phyloP scores from a whole-genome alignment of 2,797 vertebrate species.

The Bradypodion ventrale region DNA sequence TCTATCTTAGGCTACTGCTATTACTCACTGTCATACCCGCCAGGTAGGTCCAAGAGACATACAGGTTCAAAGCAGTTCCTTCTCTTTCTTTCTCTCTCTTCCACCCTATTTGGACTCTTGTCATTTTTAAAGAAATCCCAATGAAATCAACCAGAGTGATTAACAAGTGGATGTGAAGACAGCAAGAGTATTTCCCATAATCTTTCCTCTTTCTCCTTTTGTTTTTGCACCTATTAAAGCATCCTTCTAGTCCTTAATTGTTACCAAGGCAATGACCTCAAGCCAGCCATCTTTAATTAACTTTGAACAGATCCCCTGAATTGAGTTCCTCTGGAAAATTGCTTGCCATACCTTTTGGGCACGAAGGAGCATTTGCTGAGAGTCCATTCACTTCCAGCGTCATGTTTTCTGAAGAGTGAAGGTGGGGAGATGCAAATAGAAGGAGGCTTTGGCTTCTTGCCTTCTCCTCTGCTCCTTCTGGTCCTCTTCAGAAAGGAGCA shows the following conservation, averaged over 20 bases:
- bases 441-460: background rate
- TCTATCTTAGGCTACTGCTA: too few relatives aligned
- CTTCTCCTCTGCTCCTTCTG: background rate
- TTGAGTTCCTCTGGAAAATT: conserved; percentile 78
- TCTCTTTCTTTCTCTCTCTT: background rate
- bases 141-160: too few relatives aligned
- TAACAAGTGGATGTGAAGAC: background rate
- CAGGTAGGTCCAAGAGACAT: background rate
- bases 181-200: conserved; percentile 48
- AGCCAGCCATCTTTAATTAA: conserved; percentile 83
- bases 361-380: conserved; percentile 64
- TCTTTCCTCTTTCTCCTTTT: conserved; percentile 10
- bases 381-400: conserved; percentile 47
- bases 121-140: too few relatives aligned
- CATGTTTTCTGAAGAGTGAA: background rate
- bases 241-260: conserved; percentile 79
- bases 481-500: background rate
- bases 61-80: background rate
- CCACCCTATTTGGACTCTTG: background rate
- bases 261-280: conserved; percentile 83
- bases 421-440: background rate
- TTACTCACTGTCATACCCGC: background rate
- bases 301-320: conserved; percentile 74
- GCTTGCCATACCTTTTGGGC: conserved; percentile 69
- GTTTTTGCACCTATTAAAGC: conserved; percentile 69